Conservation (phyloP, 2,888 invertebrate species). For the Cenopis cana region DNA sequence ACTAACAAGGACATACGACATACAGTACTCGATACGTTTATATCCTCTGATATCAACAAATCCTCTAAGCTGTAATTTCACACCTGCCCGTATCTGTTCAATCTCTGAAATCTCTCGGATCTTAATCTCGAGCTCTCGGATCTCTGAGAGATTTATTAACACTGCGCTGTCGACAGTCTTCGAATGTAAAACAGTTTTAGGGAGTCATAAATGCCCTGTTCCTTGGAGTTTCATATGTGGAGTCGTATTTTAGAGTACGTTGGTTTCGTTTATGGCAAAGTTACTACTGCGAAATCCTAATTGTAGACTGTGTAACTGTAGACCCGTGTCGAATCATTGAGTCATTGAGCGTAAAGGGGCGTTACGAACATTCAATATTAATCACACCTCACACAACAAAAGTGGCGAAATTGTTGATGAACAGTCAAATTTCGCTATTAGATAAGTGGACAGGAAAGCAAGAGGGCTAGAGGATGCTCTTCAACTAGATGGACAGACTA, state of each 20-base stretch:
- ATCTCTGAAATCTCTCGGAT: conserved; percentile 17
- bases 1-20: not conserved
- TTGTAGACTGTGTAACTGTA: not conserved
- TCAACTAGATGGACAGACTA: no score
- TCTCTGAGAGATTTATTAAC: conserved; percentile 33
- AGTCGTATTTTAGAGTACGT: not conserved
- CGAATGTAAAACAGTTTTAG: conserved; percentile 32
- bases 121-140: not conserved
- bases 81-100: conserved; percentile 29
- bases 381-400: no score
- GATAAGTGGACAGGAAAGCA: no score
- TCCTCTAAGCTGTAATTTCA: conserved; percentile 28
- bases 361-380: no score
- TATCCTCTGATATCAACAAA: not conserved
- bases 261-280: not conserved
- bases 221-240: not conserved
- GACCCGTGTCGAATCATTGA: not conserved
- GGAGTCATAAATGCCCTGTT: conserved; percentile 24
- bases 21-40: conserved; percentile 1
- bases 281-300: not conserved
- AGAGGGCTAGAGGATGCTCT: no score
- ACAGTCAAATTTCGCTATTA: no score
- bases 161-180: conserved; percentile 20
- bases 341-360: no score
- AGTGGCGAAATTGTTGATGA: no score